Conservation (phyloP, 1,140 invertebrate genomes). For the Scaptomyza hsui region DNA sequence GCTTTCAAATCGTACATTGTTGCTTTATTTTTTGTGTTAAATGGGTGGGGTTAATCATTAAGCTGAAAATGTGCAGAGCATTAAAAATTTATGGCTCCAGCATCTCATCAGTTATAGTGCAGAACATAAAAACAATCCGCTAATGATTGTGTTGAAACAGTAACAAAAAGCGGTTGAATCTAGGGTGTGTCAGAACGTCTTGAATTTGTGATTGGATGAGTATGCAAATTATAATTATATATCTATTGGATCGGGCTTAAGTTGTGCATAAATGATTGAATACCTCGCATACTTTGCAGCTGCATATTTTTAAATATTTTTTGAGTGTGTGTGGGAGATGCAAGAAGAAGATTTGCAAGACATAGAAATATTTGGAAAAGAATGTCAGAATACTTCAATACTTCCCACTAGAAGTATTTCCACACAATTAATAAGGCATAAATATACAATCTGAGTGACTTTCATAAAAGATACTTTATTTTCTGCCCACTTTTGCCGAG, state of each 20-base stretch:
- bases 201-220: slow-evolving; percentile 30
- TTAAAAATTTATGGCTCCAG: slow-evolving; percentile 10
- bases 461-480: slow-evolving; percentile 2
- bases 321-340: not conserved
- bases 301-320: not conserved
- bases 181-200: slow-evolving; percentile 32
- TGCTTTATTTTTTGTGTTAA: slow-evolving; percentile 25
- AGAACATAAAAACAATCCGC: slow-evolving; percentile 30
- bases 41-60: slow-evolving; percentile 73
- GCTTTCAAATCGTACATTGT: slow-evolving; percentile 69
- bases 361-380: not conserved
- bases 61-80: slow-evolving; percentile 28
- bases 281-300: slow-evolving; percentile 1
- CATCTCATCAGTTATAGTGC: slow-evolving; percentile 30
- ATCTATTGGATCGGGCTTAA: not conserved
- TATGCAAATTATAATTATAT: slow-evolving; percentile 38
- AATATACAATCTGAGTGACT: not conserved
- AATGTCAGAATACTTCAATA: not conserved
- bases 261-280: not conserved
- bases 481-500: slow-evolving; percentile 20
- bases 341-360: not conserved
- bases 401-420: not conserved
- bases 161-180: not conserved
- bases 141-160: slow-evolving; percentile 26
- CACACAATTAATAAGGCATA: slow-evolving; percentile 3